A percentile compares a stretch with the other conserved stretches of the same genome.
Evolutionary conservation across 2,113 vertebrate genomes (phyloP).

Genomic region (Apaloderma vittatum): DNA sequence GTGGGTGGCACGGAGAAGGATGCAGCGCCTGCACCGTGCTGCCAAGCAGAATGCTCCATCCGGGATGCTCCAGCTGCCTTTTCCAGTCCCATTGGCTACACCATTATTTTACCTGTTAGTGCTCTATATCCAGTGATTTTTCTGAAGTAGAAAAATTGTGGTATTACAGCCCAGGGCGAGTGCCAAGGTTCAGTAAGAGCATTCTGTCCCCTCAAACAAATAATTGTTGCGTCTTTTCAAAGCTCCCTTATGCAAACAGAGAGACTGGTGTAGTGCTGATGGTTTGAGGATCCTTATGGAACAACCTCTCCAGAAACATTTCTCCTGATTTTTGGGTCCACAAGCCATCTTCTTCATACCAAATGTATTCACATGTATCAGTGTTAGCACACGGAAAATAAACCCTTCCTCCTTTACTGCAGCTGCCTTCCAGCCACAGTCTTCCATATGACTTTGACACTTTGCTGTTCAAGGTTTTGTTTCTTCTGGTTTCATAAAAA

Average conservation of each 20-base stretch:
- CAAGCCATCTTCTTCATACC: background rate
- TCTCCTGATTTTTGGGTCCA: background rate
- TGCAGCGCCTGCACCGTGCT: fast-evolving
- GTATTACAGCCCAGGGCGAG: background rate
- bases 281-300: background rate
- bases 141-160: background rate
- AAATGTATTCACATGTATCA: background rate
- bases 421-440: background rate
- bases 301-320: background rate
- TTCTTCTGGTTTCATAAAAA: background rate
- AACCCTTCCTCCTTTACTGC: background rate
- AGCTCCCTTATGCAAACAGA: background rate
- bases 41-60: background rate
- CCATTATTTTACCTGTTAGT: background rate
- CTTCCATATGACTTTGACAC: background rate
- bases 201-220: background rate
- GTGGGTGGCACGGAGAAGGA: slow-evolving; percentile 1
- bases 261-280: background rate
- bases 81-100: background rate
- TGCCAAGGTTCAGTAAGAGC: background rate
- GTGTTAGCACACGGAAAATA: background rate
- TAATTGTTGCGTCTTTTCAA: background rate
- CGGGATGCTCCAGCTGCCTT: background rate
- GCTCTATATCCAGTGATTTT: background rate
- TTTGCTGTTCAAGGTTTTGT: background rate